Evolutionary conservation across 2,888 invertebrate species (phyloP).

Genomic region (Ganaspis brasiliensis): DNA sequence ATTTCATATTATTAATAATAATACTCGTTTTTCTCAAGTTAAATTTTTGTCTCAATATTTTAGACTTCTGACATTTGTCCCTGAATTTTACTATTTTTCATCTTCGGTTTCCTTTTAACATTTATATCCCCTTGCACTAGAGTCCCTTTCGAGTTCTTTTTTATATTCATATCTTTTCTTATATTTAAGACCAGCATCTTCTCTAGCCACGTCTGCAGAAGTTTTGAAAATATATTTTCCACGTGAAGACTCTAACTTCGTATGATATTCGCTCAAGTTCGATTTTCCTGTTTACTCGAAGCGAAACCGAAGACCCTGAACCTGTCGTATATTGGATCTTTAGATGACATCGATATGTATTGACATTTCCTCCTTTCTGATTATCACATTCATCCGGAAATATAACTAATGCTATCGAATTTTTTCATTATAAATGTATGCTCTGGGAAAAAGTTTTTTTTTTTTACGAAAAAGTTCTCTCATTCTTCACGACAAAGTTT

Average conservation of each 20-base stretch:
- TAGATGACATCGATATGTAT: constrained; percentile 55
- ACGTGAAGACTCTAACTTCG: constrained; percentile 45
- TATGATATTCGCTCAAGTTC: constrained; percentile 51
- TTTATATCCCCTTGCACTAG: neutral
- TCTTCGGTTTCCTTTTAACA: neutral
- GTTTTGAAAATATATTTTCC: constrained; percentile 19
- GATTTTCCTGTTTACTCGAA: constrained; percentile 49
- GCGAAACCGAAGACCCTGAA: constrained; percentile 39
- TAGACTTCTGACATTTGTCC: too few relatives aligned
- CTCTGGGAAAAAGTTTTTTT: constrained; percentile 47
- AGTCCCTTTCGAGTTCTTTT: neutral
- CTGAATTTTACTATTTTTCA: neutral
- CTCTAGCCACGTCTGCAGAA: neutral
- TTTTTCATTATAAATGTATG: constrained; percentile 52
- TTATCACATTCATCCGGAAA: constrained; percentile 65
- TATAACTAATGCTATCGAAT: constrained; percentile 66
- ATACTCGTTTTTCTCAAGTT: too few relatives aligned
- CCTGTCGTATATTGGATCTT: constrained; percentile 61
- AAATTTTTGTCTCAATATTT: too few relatives aligned
- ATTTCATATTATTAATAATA: too few relatives aligned
- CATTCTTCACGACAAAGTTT: constrained; percentile 35
- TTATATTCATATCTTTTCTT: neutral
- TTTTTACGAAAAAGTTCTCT: constrained; percentile 43
- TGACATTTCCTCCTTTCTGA: constrained; percentile 65
- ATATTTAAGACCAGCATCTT: constrained; percentile 9